Evolutionary conservation across 2,888 invertebrate species (phyloP).

Genomic region (Tenthredo distinguenda): DNA sequence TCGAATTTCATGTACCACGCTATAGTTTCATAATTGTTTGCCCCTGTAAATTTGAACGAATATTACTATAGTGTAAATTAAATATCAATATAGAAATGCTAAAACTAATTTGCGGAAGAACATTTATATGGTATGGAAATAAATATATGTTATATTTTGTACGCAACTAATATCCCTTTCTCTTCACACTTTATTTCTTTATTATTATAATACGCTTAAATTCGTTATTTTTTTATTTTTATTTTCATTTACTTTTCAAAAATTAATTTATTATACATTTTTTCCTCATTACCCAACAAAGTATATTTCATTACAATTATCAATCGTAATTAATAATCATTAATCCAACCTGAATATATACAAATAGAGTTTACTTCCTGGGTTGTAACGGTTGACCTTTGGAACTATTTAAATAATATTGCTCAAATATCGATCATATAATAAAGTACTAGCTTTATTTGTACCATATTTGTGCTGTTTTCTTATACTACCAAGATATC

Average conservation of each 20-base stretch:
- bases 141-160: slow-evolving; percentile 51
- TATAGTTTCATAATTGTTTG: slow-evolving; percentile 30
- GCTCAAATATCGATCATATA: slow-evolving; percentile 17
- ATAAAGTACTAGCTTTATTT: slow-evolving; percentile 35
- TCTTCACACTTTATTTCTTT: slow-evolving; percentile 36
- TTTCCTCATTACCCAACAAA: background rate
- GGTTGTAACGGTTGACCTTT: slow-evolving; percentile 4
- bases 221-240: background rate
- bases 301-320: slow-evolving; percentile 9
- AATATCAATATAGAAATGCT: slow-evolving; percentile 29
- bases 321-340: background rate
- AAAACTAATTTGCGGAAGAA: slow-evolving; percentile 45
- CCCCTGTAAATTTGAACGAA: slow-evolving; percentile 27
- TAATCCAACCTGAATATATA: background rate
- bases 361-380: slow-evolving; percentile 12
- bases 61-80: slow-evolving; percentile 28
- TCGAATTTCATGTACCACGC: slow-evolving; percentile 10
- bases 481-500: background rate
- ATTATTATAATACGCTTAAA: slow-evolving; percentile 6
- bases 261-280: background rate
- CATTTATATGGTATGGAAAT: slow-evolving; percentile 50
- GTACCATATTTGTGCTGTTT: slow-evolving; percentile 9
- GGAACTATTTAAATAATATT: slow-evolving; percentile 27
- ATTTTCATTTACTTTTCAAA: background rate
- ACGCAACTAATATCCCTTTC: slow-evolving; percentile 45